Base-by-base conservation (phyloP, 1,140 invertebrate genomes). In the Melitaea cinxia region DNA sequence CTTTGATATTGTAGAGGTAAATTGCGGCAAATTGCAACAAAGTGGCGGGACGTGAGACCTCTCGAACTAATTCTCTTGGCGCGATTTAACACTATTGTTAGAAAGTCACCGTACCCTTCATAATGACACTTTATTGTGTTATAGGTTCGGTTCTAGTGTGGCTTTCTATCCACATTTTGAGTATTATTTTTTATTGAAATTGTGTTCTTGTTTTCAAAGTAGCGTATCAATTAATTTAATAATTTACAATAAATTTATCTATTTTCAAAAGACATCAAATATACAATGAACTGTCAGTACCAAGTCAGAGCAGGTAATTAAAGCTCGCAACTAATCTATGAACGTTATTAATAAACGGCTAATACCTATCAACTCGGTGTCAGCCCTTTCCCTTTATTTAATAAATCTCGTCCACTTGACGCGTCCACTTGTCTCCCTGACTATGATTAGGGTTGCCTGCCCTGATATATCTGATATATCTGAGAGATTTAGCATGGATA, bases 1-100 rank as follows among this genome's bases (percentile, higher is more conserved):
- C 52, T 61, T 61, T 57, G 60, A 59, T 50, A 72, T 69, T 73
- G 72, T 68, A 54, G 37, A 33, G 52, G 69, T 65, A 82, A 79
- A 83, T 80, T 79, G 74, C 53, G 65, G 62, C 70, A 80, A 80
- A 80, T 80, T 83, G 77, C 78, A 76, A 72, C 73, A 70, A 73
- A 80, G 80, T 74, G 75, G 65, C 60, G 62, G 70, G 56, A 64
- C 65, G 73, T 67, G 68, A 62, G 64, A 67, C 68, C 69, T 67
- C 71, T 68, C 63, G 47, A 50, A 68, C 65, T 75, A 73, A 79
- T 75, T 76, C 69, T 68, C 76, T 63, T 45, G 67, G 61, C 64
- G 70, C 69, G 70, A 77, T 75, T 75, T 69, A 72, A 72, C 70
- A 64, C 67, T 45, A 73, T 76, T 79, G 76, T 77, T 50, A 62